Evolutionary conservation across 2,888 invertebrate genomes (phyloP), one percentile per base, ranked within the genome.

Genomic region (Ormyrus labotus): DNA sequence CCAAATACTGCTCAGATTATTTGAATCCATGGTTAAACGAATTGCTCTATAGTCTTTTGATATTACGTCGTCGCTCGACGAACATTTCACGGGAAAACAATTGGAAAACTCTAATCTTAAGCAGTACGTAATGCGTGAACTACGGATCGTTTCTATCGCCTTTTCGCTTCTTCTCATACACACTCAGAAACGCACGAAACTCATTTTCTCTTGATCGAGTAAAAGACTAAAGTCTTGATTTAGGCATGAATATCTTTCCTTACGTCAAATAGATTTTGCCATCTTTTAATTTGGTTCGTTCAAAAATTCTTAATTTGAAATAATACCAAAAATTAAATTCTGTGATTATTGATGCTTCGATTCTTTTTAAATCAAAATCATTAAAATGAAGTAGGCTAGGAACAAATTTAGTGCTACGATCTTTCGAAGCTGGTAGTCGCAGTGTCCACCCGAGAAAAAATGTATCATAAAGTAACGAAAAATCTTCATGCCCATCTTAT

Each of bases 171-270:
- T 70, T 60, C 67, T 51, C 65, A 67, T 53, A 47, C 65, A 61
- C 8, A 48, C n/a, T 58, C 51, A n/a, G 34, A 67, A 45, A 34
- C 67, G 50, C 10, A n/a, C 72, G 47, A 34, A 19, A 19, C 45
- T 8, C 19, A 64, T 53, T 61, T 19, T 53, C 75, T 51, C 48
- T 55, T 48, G 4, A 55, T 73, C 73, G 11, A 73, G 64, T 73
- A 73, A 69, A 69, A 64, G 57, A 58, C 55, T 64, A 68, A 58
- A 70, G 69, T 80, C 64, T 74, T 70, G 47, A 65, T 60, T 60
- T 6, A 55, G 64, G 13, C 60, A 65, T 70, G 60, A 48, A 70
- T 11, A 53, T 60, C 13, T 75, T 57, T 48, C 51, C 10, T 53
- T 65, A 57, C 53, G 60, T 80, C n/a, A 34, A 77, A 64, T 63